Conservation (phyloP, 2,888 invertebrate species). For the Tanypteryx hageni region DNA sequence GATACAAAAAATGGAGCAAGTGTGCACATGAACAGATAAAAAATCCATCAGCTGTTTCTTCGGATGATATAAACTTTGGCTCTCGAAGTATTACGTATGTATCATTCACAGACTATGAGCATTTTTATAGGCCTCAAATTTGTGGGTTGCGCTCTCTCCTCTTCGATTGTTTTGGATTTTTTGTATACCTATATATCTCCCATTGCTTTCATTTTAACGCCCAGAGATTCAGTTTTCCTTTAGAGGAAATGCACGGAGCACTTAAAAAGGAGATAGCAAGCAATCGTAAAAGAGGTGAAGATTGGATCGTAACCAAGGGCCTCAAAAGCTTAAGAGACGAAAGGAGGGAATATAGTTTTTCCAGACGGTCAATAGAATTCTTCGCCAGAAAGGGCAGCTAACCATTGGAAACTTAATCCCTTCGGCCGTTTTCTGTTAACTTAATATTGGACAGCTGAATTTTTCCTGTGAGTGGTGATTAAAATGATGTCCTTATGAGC, state of each 20-base stretch:
- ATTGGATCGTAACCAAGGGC: slow-evolving; percentile 19
- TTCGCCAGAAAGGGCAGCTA: background rate
- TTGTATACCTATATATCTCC: background rate
- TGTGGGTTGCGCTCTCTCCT: background rate
- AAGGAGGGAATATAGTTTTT: background rate
- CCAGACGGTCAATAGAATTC: background rate
- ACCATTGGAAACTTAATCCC: too few species aligned
- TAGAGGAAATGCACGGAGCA: background rate
- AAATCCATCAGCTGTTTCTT: too few species aligned
- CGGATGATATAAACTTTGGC: too few species aligned
- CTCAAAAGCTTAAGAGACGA: background rate
- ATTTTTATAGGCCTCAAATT: background rate
- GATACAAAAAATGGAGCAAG: too few species aligned
- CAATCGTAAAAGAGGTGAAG: slow-evolving; percentile 1
- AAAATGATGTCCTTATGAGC: too few species aligned
- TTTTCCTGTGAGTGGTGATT: too few species aligned
- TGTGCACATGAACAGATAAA: too few species aligned
- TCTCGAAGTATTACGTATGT: too few species aligned
- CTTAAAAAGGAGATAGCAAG: slow-evolving; percentile 6
- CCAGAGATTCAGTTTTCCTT: background rate
- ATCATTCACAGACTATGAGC: background rate
- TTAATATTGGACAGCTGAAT: too few species aligned
- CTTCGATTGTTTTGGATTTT: slow-evolving; percentile 4
- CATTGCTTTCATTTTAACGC: background rate
- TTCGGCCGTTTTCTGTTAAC: too few species aligned